Base-by-base conservation (phyloP, 2,888 invertebrate species). In the Antheraea assamensis region DNA sequence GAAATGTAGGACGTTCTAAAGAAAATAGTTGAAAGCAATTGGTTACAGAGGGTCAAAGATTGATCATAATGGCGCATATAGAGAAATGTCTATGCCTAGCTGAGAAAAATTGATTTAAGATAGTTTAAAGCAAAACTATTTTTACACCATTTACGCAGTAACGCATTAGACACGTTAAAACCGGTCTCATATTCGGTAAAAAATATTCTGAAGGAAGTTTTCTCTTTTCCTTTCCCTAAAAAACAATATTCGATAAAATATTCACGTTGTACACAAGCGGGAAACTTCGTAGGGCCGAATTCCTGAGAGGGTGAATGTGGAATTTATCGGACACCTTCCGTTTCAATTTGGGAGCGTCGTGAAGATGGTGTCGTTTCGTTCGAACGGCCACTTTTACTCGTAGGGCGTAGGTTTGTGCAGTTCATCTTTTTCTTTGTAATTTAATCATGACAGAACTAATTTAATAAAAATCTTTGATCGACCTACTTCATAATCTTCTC, bases 301-400 rank as follows among this genome's bases (percentile, higher is more conserved):
- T 87, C 89, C 87, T 81, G 79, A 76, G 83, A 84, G 88, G 83
- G 84, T 80, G 82, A 82, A 85, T 83, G 86, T 77, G 83, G 84
- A 91, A 90, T 92, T 92, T 92, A 91, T 91, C 88, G 85, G 89
- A 88, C 90, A 91, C 90, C 91, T 92, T 91, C 88, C 87, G 91
- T 91, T 92, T 92, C 92, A 92, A 92, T 92, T 92, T 92, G 90
- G 85, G 84, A 86, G 82, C 80, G 82, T 81, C 81, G 84, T 82
- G 82, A 84, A 85, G 86, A 87, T 86, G 85, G 86, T 83, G 87
- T 85, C 87, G 84, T 84, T 87, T 74, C 75, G 66, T 55, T 15
- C 77, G 72, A 75, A 77, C 75, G 47, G 17, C 66, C 47, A 27
- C 17, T 71, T 73, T 24, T 3, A 42, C 42, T 42, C 42, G 42